Conservation (phyloP, 1,140 invertebrate genomes). For the Bradysia coprophila region DNA sequence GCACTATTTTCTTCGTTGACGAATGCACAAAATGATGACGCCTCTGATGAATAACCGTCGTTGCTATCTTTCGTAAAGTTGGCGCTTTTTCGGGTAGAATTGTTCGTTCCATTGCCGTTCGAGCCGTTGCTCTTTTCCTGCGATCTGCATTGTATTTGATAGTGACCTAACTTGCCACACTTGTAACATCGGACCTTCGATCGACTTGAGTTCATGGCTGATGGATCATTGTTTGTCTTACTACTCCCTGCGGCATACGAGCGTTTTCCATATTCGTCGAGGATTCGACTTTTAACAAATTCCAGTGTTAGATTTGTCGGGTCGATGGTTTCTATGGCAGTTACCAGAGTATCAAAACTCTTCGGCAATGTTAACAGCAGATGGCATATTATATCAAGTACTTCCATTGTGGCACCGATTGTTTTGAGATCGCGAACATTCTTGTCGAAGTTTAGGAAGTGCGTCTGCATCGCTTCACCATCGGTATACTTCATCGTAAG, state of each 20-base stretch:
- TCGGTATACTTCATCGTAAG: constrained; percentile 9
- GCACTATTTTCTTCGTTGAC: no score
- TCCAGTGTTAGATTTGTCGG: constrained; percentile 3
- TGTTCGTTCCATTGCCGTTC: background rate
- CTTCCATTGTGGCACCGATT: constrained; percentile 6
- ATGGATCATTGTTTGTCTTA: background rate
- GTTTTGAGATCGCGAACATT: constrained; percentile 7
- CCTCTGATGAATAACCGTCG: background rate
- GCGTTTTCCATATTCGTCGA: background rate
- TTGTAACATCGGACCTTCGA: background rate
- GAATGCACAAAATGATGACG: no score
- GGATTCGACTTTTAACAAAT: constrained; percentile 4
- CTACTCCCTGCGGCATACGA: background rate
- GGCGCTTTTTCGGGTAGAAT: background rate
- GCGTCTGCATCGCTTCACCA: background rate
- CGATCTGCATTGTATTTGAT: background rate
- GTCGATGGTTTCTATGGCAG: constrained; percentile 4
- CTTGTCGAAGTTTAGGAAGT: constrained; percentile 8
- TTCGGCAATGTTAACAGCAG: constrained; percentile 7
- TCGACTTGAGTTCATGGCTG: no score
- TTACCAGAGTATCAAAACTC: constrained; percentile 5
- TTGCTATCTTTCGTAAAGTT: background rate
- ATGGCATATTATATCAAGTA: constrained; percentile 7
- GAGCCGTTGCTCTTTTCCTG: background rate
- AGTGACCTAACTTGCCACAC: background rate